phyloP scores from a whole-genome alignment of 1,140 invertebrate species.

The roundworm (Caenorhabditis elegans) region DNA sequence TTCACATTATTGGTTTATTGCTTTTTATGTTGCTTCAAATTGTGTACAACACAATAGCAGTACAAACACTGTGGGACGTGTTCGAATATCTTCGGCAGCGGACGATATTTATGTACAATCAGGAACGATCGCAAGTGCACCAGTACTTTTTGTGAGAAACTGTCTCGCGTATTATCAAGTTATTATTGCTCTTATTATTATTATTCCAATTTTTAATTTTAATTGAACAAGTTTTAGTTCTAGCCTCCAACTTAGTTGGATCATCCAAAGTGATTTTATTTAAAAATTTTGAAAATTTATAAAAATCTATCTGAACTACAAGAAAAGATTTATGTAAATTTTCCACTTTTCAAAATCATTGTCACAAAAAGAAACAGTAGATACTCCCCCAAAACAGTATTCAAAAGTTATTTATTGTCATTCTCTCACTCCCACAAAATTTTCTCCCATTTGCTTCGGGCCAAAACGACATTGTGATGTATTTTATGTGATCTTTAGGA shows the following conservation, averaged over 20 bases:
- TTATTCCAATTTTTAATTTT: too few species aligned
- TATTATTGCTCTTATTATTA: too few species aligned
- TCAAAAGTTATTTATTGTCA: not conserved
- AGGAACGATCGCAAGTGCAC: not conserved
- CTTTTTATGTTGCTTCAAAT: slow-evolving; percentile 30
- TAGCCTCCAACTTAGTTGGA: too few species aligned
- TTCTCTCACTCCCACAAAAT: not conserved
- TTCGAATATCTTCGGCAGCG: slow-evolving; percentile 21
- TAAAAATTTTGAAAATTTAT: too few species aligned
- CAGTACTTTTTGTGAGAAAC: not conserved
- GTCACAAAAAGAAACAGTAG: too few species aligned
- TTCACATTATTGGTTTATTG: slow-evolving; percentile 26
- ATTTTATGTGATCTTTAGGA: slow-evolving; percentile 1
- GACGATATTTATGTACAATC: slow-evolving; percentile 1
- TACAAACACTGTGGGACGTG: slow-evolving; percentile 22
- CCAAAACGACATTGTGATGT: slow-evolving; percentile 11
- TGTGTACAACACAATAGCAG: slow-evolving; percentile 25
- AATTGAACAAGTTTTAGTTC: too few species aligned
- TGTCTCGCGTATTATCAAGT: too few species aligned
- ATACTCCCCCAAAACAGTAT: not conserved
- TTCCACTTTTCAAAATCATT: too few species aligned
- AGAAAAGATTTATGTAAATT: too few species aligned
- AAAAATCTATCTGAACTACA: too few species aligned
- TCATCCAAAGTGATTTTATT: too few species aligned
- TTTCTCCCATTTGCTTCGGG: not conserved